Percentiles rank a stretch among this genome's conserved stretches.
These are phyloP conservation scores for Premnoplex brunnescens DNA, from an alignment of 2,797 vertebrate species.

Conservation along the genomic window DNA sequence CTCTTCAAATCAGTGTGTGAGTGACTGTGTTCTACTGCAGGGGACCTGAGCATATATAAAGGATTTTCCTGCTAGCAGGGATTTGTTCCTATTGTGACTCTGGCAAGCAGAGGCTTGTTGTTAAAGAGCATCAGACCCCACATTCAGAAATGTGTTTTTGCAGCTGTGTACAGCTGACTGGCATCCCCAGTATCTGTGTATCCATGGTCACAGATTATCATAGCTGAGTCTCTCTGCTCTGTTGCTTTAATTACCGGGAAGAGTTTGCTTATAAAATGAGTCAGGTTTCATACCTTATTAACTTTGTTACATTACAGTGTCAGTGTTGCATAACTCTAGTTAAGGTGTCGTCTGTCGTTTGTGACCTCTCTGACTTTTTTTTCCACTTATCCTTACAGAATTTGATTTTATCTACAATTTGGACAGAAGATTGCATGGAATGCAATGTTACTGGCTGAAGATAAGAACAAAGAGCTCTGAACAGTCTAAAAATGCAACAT, in stretches of 20 bases:
- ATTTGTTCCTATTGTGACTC: not conserved
- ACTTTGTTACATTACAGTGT: constrained; percentile 14
- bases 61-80: not conserved
- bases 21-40: not conserved
- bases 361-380: not conserved
- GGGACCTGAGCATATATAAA: not conserved
- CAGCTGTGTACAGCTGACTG: not conserved
- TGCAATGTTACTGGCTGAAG: not conserved
- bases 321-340: not conserved
- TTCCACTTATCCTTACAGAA: not conserved
- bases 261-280: constrained; percentile 46
- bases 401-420: not conserved
- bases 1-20: not conserved
- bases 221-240: constrained; percentile 25
- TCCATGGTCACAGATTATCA: not conserved
- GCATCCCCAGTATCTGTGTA: not conserved
- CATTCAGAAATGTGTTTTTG: not conserved
- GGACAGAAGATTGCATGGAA: not conserved
- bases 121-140: not conserved
- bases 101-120: not conserved
- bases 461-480: not conserved
- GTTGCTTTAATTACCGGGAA: constrained; percentile 53
- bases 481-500: not conserved
- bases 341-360: constrained; percentile 1
- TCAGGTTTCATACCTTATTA: constrained; percentile 40